Conservation (phyloP, 2,888 invertebrate species). For the Lissonota sp. region DNA sequence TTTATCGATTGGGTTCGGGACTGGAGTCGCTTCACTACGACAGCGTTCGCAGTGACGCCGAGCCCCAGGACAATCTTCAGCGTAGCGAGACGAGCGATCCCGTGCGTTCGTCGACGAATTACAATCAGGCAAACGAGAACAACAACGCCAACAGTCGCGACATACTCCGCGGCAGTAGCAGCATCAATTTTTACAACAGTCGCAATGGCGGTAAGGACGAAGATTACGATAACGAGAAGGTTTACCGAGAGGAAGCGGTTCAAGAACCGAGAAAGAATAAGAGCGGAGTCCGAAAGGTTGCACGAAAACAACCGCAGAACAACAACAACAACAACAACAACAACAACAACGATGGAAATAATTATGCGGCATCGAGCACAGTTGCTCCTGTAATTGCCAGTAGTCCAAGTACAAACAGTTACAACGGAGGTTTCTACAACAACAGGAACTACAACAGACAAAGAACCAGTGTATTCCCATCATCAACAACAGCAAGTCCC, state of each 20-base stretch:
- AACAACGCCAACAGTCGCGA: conserved; percentile 73
- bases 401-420: conserved; percentile 52
- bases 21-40: conserved; percentile 81
- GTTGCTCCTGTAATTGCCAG: conserved; percentile 62
- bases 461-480: conserved; percentile 55
- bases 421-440: conserved; percentile 66
- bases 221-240: conserved; percentile 84
- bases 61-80: conserved; percentile 81
- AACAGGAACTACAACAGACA: conserved; percentile 68
- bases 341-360: conserved; percentile 57
- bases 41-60: conserved; percentile 80
- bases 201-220: conserved; percentile 83
- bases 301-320: conserved; percentile 75
- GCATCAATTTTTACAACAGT: conserved; percentile 81
- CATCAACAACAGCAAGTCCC: conserved; percentile 64
- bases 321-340: conserved; percentile 71
- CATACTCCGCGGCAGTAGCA: conserved; percentile 73
- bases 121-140: conserved; percentile 80
- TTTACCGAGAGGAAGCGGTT: conserved; percentile 84
- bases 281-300: conserved; percentile 75
- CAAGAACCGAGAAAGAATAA: conserved; percentile 79
- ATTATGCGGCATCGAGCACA: conserved; percentile 70
- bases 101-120: conserved; percentile 78
- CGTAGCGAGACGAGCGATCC: conserved; percentile 84
- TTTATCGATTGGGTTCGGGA: conserved; percentile 92